phyloP scores from a whole-genome alignment of 2,113 vertebrate species.

The Lathamus discolor region DNA sequence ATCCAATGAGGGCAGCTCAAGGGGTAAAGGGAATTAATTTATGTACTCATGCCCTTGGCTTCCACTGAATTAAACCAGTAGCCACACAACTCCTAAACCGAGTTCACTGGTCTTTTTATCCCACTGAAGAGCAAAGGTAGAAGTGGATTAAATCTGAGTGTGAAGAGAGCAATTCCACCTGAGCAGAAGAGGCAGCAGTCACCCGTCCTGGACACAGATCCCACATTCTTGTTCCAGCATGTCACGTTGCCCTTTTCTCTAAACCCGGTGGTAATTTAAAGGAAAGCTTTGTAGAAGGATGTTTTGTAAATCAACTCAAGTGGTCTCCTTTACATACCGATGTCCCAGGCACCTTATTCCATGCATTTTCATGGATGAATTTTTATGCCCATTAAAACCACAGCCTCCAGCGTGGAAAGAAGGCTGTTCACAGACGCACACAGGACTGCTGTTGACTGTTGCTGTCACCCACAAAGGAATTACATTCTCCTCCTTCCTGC shows the following conservation, averaged over 20 bases:
- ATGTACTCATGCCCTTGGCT: constrained; percentile 7
- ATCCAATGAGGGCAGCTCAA: constrained; percentile 48
- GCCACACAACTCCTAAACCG: constrained; percentile 2
- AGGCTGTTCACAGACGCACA: background rate
- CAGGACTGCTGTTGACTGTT: background rate
- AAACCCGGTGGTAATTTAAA: background rate
- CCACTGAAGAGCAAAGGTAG: background rate
- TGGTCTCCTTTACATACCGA: background rate
- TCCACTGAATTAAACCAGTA: constrained; percentile 37
- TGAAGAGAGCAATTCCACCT: background rate
- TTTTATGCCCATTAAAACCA: background rate
- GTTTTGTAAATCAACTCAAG: background rate
- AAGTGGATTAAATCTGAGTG: background rate
- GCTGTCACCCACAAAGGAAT: background rate
- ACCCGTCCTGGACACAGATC: background rate
- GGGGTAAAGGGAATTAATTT: constrained; percentile 43
- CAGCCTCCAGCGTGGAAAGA: background rate
- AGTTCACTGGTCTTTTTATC: background rate
- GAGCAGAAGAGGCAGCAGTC: background rate
- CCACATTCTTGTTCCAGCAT: background rate
- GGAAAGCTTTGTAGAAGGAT: background rate
- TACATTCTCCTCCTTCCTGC: background rate
- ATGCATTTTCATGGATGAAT: background rate
- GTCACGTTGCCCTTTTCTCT: background rate
- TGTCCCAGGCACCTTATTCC: background rate